phyloP scores from a whole-genome alignment of 1,140 invertebrate species.

The Palaemon carinicauda region DNA sequence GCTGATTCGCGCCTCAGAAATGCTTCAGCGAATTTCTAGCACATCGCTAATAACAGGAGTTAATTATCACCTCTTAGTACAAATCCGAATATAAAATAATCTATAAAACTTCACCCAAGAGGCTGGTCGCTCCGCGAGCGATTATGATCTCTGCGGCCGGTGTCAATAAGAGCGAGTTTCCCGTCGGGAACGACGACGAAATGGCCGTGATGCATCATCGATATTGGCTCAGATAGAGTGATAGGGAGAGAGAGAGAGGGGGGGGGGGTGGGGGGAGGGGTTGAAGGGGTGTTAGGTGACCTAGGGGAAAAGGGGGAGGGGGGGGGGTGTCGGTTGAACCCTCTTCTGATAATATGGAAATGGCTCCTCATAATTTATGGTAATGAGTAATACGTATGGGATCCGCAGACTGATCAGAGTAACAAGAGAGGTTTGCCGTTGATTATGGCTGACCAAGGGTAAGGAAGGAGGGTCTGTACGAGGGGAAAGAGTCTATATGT shows the following conservation, averaged over 20 bases:
- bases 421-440: too few species aligned
- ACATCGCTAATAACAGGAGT: neutral
- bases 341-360: constrained; percentile 47
- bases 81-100: constrained; percentile 31
- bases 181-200: neutral
- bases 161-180: neutral
- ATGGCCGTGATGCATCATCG: constrained; percentile 15
- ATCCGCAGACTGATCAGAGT: too few species aligned
- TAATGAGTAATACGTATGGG: constrained; percentile 43
- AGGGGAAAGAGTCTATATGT: too few species aligned
- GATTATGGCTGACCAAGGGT: too few species aligned
- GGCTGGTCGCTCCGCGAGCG: too few species aligned
- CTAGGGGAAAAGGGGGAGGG: too few species aligned
- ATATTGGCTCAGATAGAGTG: constrained; percentile 24
- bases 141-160: neutral
- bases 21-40: neutral
- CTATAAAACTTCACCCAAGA: neutral
- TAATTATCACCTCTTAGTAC: constrained; percentile 25
- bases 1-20: neutral
- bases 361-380: constrained; percentile 42
- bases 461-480: too few species aligned
- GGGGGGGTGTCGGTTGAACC: neutral
- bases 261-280: neutral
- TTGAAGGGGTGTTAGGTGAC: neutral
- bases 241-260: neutral